Conservation (phyloP, 2,113 vertebrate genomes). For the Brachyhypopomus occidentalis region DNA sequence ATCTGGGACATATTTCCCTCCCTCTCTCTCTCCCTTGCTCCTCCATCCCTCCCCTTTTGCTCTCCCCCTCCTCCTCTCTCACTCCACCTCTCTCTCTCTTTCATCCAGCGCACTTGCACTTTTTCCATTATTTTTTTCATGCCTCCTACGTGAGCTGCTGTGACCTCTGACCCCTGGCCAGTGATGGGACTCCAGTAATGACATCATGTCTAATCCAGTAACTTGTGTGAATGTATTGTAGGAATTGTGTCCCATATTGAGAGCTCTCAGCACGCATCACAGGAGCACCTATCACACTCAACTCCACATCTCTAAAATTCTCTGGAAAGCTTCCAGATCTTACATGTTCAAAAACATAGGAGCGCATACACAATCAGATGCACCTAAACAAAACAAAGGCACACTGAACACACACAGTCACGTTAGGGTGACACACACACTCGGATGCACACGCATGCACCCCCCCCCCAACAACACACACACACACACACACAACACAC, state of each 20-base stretch:
- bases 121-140: constrained; percentile 46
- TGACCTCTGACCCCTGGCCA: constrained; percentile 50
- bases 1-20: constrained; percentile 58
- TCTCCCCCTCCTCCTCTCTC: constrained; percentile 54
- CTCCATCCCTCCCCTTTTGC: constrained; percentile 36
- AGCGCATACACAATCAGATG: constrained; percentile 19
- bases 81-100: constrained; percentile 55
- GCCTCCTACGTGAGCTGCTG: constrained; percentile 37
- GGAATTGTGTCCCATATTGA: constrained; percentile 66
- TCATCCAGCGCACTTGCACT: constrained; percentile 46
- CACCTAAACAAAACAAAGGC: constrained; percentile 27
- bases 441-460: neutral
- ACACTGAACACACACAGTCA: neutral
- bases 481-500: neutral
- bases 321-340: constrained; percentile 36
- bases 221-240: constrained; percentile 59
- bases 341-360: constrained; percentile 6
- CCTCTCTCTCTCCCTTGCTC: constrained; percentile 25
- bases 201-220: constrained; percentile 42
- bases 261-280: constrained; percentile 50
- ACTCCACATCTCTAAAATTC: constrained; percentile 16
- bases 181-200: constrained; percentile 46
- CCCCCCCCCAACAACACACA: too few relatives aligned
- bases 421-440: neutral
- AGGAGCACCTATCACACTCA: neutral